These are phyloP conservation scores for Lampropteryx suffumata DNA, from an alignment of 2,888 invertebrate genomes.

Conservation along the genomic window DNA sequence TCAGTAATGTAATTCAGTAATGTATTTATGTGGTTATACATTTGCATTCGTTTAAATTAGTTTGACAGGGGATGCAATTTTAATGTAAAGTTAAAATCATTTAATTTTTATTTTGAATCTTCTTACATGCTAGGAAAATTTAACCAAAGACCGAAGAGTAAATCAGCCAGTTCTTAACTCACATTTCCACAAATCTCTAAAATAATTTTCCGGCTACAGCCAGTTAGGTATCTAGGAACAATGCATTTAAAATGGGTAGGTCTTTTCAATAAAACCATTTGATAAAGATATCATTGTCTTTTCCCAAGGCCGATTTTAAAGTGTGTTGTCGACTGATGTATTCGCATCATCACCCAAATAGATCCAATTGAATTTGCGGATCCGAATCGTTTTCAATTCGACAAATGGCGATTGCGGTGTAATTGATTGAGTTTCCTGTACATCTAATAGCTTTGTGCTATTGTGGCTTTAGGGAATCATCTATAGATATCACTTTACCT, in stretches of 20 bases:
- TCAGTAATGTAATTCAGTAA: too few relatives aligned
- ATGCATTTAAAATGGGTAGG: conserved; percentile 1
- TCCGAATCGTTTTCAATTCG: conserved; percentile 49
- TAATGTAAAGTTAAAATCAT: too few relatives aligned
- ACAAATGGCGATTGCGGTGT: conserved; percentile 45
- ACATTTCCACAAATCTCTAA: too few relatives aligned
- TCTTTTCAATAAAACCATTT: conserved; percentile 9
- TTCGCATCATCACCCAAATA: conserved; percentile 38
- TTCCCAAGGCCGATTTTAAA: conserved; percentile 23
- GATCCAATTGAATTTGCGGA: conserved; percentile 31
- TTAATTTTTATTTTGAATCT: too few relatives aligned
- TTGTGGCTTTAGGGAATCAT: conserved; percentile 14
- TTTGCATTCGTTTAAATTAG: too few relatives aligned
- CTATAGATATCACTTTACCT: background rate
- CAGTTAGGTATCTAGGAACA: background rate
- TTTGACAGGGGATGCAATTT: too few relatives aligned
- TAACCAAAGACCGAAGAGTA: too few relatives aligned
- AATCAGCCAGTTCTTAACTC: too few relatives aligned
- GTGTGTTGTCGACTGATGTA: conserved; percentile 28
- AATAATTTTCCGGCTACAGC: too few relatives aligned
- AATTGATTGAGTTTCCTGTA: conserved; percentile 64
- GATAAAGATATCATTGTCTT: conserved; percentile 13
- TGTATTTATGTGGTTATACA: too few relatives aligned
- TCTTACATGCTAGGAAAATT: too few relatives aligned
- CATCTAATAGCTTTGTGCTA: conserved; percentile 41